Base-by-base conservation (phyloP, 1,140 invertebrate genomes). In the Physella acuta region DNA sequence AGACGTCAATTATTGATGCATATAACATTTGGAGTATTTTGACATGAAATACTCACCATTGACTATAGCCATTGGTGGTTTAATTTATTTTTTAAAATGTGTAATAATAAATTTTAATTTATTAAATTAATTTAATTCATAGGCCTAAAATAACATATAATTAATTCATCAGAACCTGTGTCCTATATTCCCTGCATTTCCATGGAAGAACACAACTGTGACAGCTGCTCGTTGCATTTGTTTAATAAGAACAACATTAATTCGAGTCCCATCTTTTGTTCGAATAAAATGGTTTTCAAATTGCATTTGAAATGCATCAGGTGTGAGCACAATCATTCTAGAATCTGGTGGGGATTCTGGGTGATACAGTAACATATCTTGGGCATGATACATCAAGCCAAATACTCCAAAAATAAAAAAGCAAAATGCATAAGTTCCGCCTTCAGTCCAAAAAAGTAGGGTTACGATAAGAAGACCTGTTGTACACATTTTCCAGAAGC, bases 111-210 rank as follows among this genome's bases (percentile, higher is more conserved):
- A n/a, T n/a, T n/a, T n/a, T n/a, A n/a, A n/a, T n/a, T n/a, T n/a
- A n/a, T n/a, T n/a, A n/a, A n/a, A n/a, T n/a, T n/a, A n/a, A n/a
- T n/a, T n/a, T n/a, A n/a, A n/a, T n/a, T n/a, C n/a, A n/a, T n/a
- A n/a, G n/a, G n/a, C n/a, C n/a, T n/a, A n/a, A n/a, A n/a, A n/a
- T n/a, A n/a, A n/a, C n/a, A n/a, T n/a, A n/a, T n/a, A n/a, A n/a
- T n/a, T n/a, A n/a, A n/a, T n/a, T n/a, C n/a, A n/a, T n/a, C n/a
- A n/a, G n/a, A 11, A 93, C 91, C 92, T 90, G 82, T 97, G 94
- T 0, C 94, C 95, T 88, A 97, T 94, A 82, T 98, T 97, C 24
- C 95, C 95, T 70, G 95, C 94, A 90, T 97, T 97, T 11, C 95
- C 95, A 88, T 98, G 95, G 60, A 98, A 90, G 86, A 93, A 97